Evolutionary conservation across 2,113 vertebrate species (phyloP).

Genomic region (Phoxinus phoxinus): DNA sequence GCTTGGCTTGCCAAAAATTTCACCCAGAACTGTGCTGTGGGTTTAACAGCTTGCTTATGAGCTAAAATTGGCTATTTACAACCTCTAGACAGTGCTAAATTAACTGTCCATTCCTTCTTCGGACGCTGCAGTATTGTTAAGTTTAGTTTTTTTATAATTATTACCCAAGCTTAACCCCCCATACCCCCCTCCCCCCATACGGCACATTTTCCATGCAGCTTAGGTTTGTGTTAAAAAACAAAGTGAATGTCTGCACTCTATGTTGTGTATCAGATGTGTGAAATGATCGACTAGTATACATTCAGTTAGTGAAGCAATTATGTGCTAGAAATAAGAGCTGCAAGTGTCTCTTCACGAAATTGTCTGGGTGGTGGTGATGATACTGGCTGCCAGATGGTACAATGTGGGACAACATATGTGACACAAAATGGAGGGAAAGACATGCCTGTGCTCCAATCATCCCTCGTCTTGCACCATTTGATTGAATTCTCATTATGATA

Average conservation of each 20-base stretch:
- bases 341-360: conserved; percentile 28
- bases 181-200: background rate
- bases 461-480: conserved; percentile 62
- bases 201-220: background rate
- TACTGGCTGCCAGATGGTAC: conserved; percentile 71
- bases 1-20: conserved; percentile 19
- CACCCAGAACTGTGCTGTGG: conserved; percentile 15
- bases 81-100: background rate
- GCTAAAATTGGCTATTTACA: conserved; percentile 9
- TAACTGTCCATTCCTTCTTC: background rate
- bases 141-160: background rate
- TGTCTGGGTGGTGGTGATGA: conserved; percentile 43
- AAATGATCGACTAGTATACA: conserved; percentile 22
- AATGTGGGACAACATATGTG: conserved; percentile 71
- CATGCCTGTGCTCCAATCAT: conserved; percentile 63
- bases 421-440: conserved; percentile 65
- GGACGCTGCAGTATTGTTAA: background rate
- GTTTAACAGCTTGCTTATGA: background rate
- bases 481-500: conserved; percentile 73
- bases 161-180: background rate
- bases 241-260: conserved; percentile 1
- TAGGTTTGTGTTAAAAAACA: background rate
- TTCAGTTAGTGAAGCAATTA: conserved; percentile 29
- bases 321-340: conserved; percentile 32
- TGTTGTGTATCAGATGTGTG: conserved; percentile 15